Conservation (phyloP, 53 echinoderm and acorn worm genomes). For the Temnopleurus reevesii region DNA sequence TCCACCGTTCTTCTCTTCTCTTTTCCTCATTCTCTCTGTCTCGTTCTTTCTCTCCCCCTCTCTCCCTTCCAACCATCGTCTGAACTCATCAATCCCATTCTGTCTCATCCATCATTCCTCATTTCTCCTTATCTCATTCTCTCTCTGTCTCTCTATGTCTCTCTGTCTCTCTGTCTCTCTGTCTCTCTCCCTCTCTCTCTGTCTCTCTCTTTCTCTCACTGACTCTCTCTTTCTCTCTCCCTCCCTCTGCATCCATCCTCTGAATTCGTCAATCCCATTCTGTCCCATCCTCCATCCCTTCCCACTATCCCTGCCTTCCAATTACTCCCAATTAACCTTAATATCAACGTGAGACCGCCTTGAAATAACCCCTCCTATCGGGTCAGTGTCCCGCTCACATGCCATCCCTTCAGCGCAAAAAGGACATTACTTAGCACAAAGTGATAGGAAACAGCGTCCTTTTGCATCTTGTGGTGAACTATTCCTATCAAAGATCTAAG, state of each 20-base stretch:
- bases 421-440: too few relatives aligned
- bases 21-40: not conserved
- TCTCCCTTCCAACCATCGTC: too few relatives aligned
- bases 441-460: too few relatives aligned
- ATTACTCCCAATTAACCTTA: constrained; percentile 27
- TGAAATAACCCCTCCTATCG: not conserved
- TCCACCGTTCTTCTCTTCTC: too few relatives aligned
- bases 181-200: not conserved
- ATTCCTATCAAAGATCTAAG: too few relatives aligned
- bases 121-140: not conserved
- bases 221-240: not conserved
- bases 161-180: too few relatives aligned
- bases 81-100: too few relatives aligned
- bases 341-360: not conserved
- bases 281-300: not conserved
- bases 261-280: not conserved
- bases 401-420: too few relatives aligned
- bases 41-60: not conserved
- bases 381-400: constrained; percentile 2
- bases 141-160: not conserved
- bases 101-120: not conserved
- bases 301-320: not conserved
- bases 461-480: too few relatives aligned
- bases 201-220: not conserved
- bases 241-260: not conserved